These are phyloP conservation scores for Hyphantria cunea DNA, from an alignment of 1,140 invertebrate species.

Conservation along the genomic window DNA sequence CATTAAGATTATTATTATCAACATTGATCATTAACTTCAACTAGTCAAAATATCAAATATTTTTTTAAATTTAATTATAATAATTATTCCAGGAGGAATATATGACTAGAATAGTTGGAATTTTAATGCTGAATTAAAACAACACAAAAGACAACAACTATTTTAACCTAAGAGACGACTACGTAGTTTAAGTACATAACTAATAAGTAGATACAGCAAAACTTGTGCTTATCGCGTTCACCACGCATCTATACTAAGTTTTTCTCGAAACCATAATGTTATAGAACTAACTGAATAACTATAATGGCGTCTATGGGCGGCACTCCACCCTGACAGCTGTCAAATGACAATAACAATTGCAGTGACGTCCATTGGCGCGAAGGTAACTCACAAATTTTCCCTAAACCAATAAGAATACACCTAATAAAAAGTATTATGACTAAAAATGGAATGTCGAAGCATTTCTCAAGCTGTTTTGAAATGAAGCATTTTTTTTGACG, in stretches of 20 bases:
- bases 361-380: slow-evolving; percentile 33
- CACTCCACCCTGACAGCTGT: slow-evolving; percentile 27
- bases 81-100: slow-evolving; percentile 33
- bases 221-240: slow-evolving; percentile 65
- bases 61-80: slow-evolving; percentile 36
- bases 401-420: slow-evolving; percentile 69
- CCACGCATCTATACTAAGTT: slow-evolving; percentile 18
- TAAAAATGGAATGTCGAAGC: slow-evolving; percentile 71
- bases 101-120: slow-evolving; percentile 59
- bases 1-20: slow-evolving; percentile 52
- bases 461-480: slow-evolving; percentile 65
- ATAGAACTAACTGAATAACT: slow-evolving; percentile 48
- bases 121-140: slow-evolving; percentile 51
- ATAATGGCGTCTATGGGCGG: slow-evolving; percentile 25
- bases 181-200: slow-evolving; percentile 44
- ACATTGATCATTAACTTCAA: slow-evolving; percentile 54
- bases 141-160: slow-evolving; percentile 73
- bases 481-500: slow-evolving; percentile 62
- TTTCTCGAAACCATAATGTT: slow-evolving; percentile 36
- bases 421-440: slow-evolving; percentile 72
- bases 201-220: slow-evolving; percentile 55
- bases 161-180: slow-evolving; percentile 62
- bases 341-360: slow-evolving; percentile 20
- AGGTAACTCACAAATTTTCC: slow-evolving; percentile 71
- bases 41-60: slow-evolving; percentile 56